Evolutionary conservation across 2,797 vertebrate species (phyloP), one percentile per base, ranked within the genome.

Genomic region (Acipenser transmontanus): DNA sequence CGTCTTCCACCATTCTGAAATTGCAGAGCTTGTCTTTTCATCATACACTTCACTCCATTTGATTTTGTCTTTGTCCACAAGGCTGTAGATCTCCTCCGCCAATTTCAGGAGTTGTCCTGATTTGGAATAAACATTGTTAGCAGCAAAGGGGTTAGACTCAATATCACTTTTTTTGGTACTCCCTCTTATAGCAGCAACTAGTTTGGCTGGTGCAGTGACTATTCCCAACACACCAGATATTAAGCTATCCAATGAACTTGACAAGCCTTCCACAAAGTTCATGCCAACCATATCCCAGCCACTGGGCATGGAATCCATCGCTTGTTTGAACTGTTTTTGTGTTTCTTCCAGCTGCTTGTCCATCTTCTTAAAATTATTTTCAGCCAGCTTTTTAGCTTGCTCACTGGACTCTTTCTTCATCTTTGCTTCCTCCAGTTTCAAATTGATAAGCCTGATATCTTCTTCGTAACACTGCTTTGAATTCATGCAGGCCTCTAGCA

Each of bases 281-380:
- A 70, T 70, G 1, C 2, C 66, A 1, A 74, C 17, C 20, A 68
- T 66, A 0, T 65, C 51, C 73, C 68, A 72, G 2, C 70, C 73
- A 64, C 8, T 57, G 0, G 73, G 73, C 6, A 74, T 13, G 4
- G 66, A 70, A n/a, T 65, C 6, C 68, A 74, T 65, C 67, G 71
- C 49, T 8, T 52, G 11, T 0, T 47, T 61, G 49, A 62, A 72
- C 6, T 8, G 56, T 2, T 61, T 17, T 1, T 68, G 62, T 7
- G 66, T 51, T 4, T 67, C 20, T 3, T 68, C 10, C 0, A 68
- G 1, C n/a, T 76, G 9, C 11, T 12, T 7, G n/a, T 66, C 20
- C 11, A 71, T 14, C 2, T 4, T 1, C 3, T 65, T 17, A 17
- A n/a, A n/a, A 17, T 17, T 17, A 17, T 17, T 17, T 17, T 17